These are phyloP conservation scores for Threskiornis aethiopicus DNA, from an alignment of 2,797 vertebrate genomes.

Conservation along the genomic window DNA sequence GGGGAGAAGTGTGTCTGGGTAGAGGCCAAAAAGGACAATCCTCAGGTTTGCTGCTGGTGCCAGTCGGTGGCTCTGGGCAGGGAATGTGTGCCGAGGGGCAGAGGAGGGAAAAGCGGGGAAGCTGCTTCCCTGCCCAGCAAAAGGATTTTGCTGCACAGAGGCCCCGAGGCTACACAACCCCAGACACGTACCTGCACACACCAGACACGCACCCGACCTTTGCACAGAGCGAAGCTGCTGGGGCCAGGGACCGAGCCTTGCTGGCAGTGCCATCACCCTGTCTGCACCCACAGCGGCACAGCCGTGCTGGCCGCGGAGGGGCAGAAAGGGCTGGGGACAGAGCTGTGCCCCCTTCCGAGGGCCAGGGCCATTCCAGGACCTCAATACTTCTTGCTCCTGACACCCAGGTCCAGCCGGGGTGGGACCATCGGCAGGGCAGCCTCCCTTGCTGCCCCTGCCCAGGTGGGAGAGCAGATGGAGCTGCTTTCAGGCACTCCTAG, in stretches of 20 bases:
- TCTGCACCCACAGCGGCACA: neutral
- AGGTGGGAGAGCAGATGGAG: neutral
- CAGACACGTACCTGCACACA: neutral
- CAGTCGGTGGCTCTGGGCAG: neutral
- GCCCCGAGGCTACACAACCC: neutral
- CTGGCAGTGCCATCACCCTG: neutral
- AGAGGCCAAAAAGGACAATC: neutral
- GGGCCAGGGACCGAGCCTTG: neutral
- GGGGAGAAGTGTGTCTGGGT: accelerated
- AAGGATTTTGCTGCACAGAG: neutral
- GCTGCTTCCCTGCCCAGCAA: neutral
- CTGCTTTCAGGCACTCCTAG: neutral
- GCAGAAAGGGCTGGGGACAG: neutral
- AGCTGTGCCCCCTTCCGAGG: neutral
- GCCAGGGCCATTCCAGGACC: neutral
- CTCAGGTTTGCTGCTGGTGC: accelerated
- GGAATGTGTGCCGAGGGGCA: accelerated
- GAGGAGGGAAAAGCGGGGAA: neutral
- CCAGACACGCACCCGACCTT: neutral
- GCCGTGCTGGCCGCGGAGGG: neutral
- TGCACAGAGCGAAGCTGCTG: neutral
- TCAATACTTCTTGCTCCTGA: neutral
- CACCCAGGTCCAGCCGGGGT: neutral
- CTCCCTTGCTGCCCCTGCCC: neutral
- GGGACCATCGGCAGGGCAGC: neutral